Evolutionary conservation across 2,797 vertebrate genomes (phyloP).

Genomic region (Pantherophis alleghaniensis): DNA sequence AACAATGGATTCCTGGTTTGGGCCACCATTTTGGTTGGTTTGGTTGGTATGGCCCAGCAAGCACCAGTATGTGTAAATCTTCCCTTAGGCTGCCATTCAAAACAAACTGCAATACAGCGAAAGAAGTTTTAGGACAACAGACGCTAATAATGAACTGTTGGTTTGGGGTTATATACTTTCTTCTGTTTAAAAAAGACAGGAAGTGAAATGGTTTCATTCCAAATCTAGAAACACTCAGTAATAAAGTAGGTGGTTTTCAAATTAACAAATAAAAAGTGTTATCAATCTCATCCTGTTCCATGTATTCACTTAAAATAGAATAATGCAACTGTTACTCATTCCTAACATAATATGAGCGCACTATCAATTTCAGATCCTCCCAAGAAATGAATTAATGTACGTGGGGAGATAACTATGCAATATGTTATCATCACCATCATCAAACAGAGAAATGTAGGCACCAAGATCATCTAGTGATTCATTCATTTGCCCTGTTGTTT

Average conservation of each 20-base stretch:
- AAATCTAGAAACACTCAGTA: neutral
- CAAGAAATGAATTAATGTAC: neutral
- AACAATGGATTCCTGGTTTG: neutral
- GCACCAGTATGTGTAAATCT: neutral
- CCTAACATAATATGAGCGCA: neutral
- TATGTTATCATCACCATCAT: neutral
- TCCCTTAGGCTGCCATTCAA: neutral
- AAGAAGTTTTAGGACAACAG: neutral
- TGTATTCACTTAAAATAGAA: neutral
- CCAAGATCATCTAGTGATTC: neutral
- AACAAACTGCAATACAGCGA: neutral
- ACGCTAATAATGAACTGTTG: neutral
- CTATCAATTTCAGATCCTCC: neutral
- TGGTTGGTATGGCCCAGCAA: neutral
- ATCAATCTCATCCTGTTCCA: neutral
- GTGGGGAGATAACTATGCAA: neutral
- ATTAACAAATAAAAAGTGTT: neutral
- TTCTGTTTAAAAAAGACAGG: neutral
- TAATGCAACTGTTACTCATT: neutral
- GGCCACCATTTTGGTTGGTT: neutral
- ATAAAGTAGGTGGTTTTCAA: neutral
- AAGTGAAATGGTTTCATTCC: neutral
- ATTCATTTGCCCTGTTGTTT: slow-evolving; percentile 37
- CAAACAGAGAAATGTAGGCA: neutral
- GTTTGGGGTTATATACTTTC: neutral